Evolutionary conservation across 2,797 vertebrate species (phyloP).

Genomic region (Danio jaintianensis): DNA sequence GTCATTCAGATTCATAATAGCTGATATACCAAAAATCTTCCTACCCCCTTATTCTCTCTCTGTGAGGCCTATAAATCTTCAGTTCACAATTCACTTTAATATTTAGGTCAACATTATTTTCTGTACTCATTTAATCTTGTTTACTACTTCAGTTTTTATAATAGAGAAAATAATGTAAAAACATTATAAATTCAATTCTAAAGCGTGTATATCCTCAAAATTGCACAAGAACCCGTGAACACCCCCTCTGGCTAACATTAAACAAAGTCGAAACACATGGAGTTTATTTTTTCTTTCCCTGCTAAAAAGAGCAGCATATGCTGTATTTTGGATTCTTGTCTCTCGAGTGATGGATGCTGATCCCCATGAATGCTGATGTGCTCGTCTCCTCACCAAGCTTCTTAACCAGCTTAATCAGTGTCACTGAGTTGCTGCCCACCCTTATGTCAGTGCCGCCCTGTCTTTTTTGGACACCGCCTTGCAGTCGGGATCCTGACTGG

Average conservation of each 20-base stretch:
- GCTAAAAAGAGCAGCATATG: conserved; percentile 8
- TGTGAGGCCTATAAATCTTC: background rate
- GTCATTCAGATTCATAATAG: no score
- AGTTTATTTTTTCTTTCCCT: background rate
- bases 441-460: conserved; percentile 5
- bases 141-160: no score
- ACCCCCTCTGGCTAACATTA: background rate
- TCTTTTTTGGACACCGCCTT: conserved; percentile 12
- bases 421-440: conserved; percentile 8
- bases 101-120: no score
- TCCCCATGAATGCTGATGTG: conserved; percentile 15
- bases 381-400: conserved; percentile 25
- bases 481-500: background rate
- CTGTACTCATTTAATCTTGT: no score
- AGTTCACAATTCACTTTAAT: background rate
- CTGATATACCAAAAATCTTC: no score
- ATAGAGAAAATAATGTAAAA: no score
- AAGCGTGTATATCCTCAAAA: background rate
- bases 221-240: background rate
- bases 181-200: background rate
- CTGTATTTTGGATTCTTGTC: conserved; percentile 24
- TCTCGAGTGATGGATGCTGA: conserved; percentile 14
- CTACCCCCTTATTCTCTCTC: background rate
- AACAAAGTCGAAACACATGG: background rate
- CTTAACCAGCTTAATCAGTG: conserved; percentile 9